Conservation (phyloP, 35 echinoderm and acorn worm species). For the Eucidaris tribuloides region DNA sequence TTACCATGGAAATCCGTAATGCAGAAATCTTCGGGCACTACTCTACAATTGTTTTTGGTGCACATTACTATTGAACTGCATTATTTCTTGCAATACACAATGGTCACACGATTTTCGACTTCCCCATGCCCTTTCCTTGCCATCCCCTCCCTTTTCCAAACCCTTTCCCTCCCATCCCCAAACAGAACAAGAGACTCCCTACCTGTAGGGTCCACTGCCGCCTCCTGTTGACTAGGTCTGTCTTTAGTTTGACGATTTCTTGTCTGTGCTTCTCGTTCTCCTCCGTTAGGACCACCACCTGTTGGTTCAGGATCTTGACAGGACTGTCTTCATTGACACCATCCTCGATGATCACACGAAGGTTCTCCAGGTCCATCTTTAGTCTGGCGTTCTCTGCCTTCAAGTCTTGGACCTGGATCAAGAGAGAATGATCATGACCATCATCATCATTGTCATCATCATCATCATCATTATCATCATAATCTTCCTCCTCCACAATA, state of each 20-base stretch:
- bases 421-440: not conserved
- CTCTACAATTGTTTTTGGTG: too few species aligned
- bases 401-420: slow-evolving; percentile 41
- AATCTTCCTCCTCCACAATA: not conserved
- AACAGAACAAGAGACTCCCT: not conserved
- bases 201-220: slow-evolving; percentile 58
- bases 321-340: slow-evolving; percentile 52
- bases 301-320: slow-evolving; percentile 64
- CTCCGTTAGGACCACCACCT: slow-evolving; percentile 63
- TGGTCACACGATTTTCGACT: not conserved
- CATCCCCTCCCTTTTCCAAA: not conserved
- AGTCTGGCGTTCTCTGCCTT: slow-evolving; percentile 76
- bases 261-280: slow-evolving; percentile 93
- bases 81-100: not conserved
- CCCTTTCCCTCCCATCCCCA: not conserved
- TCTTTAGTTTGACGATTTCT: slow-evolving; percentile 83
- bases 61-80: not conserved
- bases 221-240: slow-evolving; percentile 60
- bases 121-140: not conserved
- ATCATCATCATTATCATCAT: not conserved
- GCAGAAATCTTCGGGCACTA: too few species aligned
- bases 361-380: slow-evolving; percentile 55
- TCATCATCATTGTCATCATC: not conserved
- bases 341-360: slow-evolving; percentile 34
- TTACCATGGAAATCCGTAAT: too few species aligned